Percentiles rank a stretch among this genome's conserved stretches.
Conservation (phyloP, 2,888 invertebrate genomes). For the Seira ritae region DNA sequence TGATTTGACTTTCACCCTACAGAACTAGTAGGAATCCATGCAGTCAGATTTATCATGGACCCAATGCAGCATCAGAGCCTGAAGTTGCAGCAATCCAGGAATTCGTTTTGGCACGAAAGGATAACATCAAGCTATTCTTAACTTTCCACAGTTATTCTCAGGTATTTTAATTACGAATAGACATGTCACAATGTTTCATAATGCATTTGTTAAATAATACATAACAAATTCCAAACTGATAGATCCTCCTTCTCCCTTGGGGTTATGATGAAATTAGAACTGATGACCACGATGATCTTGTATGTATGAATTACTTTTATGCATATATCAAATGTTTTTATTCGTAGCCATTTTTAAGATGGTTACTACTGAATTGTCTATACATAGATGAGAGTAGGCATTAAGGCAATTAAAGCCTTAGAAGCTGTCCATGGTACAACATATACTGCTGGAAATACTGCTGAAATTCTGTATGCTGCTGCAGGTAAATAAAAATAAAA, state of each 20-base stretch:
- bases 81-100: constrained; percentile 84
- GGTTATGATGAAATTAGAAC: constrained; percentile 77
- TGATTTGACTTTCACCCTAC: neutral
- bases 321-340: no score
- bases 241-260: constrained; percentile 80
- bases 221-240: neutral
- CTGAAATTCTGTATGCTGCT: constrained; percentile 74
- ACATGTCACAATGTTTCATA: no score
- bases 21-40: constrained; percentile 72
- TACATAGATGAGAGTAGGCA: constrained; percentile 69
- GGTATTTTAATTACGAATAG: constrained; percentile 80
- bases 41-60: constrained; percentile 71
- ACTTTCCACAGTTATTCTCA: constrained; percentile 87
- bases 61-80: constrained; percentile 81
- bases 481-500: constrained; percentile 57
- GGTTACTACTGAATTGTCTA: no score
- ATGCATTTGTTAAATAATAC: no score
- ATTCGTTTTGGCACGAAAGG: constrained; percentile 78
- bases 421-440: constrained; percentile 74
- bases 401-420: constrained; percentile 74
- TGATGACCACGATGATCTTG: constrained; percentile 72
- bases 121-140: constrained; percentile 81
- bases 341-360: no score
- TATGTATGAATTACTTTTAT: constrained; percentile 25
- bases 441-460: constrained; percentile 75